Percentiles rank a stretch among this genome's conserved stretches.
These are phyloP conservation scores for Bellardia bayeri DNA, from an alignment of 2,888 invertebrate species.

Conservation along the genomic window DNA sequence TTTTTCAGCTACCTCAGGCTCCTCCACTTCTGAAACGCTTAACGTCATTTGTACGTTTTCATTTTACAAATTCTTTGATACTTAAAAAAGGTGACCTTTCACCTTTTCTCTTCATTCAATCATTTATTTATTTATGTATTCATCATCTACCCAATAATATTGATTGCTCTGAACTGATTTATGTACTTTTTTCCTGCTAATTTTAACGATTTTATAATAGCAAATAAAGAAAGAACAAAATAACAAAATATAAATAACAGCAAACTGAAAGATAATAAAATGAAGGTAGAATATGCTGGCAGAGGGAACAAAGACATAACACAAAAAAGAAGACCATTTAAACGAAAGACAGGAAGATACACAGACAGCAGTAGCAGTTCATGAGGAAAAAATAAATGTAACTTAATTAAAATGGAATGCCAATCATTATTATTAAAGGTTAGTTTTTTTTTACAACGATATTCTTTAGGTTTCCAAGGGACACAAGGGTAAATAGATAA, in stretches of 20 bases:
- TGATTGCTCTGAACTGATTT: conserved; percentile 67
- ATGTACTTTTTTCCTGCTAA: conserved; percentile 34
- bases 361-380: not conserved
- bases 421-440: conserved; percentile 56
- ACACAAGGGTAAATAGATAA: not conserved
- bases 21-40: no score
- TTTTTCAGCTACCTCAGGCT: no score
- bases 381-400: conserved; percentile 19
- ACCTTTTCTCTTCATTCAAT: conserved; percentile 23
- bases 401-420: conserved; percentile 65
- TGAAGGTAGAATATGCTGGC: conserved; percentile 6
- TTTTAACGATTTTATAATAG: conserved; percentile 28
- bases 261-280: conserved; percentile 6
- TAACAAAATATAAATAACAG: not conserved
- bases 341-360: not conserved
- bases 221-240: conserved; percentile 19
- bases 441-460: conserved; percentile 1
- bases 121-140: conserved; percentile 38
- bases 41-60: no score
- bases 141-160: conserved; percentile 39
- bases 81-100: not conserved
- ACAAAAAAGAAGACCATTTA: not conserved
- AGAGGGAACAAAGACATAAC: not conserved
- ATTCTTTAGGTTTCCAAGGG: conserved; percentile 15
- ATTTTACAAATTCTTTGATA: not conserved